Conservation (phyloP, 2,113 vertebrate species). For the human region GRCh38 chr5:406001-406500, state of each 20-base stretch:
- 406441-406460: not conserved
- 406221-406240: not conserved
- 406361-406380: not conserved
- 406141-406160: not conserved
- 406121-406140: not conserved
- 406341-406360: not conserved
- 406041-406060: not conserved
- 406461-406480: not conserved
- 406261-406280: not conserved
- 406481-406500: not conserved
- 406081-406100: not conserved
- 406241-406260: not conserved
- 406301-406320: not conserved
- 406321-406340: not conserved
- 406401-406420: no score
- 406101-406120: not conserved
- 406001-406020: not conserved
- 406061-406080: not conserved
- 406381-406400: not conserved
- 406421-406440: no score
- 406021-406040: fast-evolving
- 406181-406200: no score
- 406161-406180: no score
- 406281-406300: not conserved
- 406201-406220: not conserved